Evolutionary conservation across 2,113 vertebrate genomes (phyloP).

Genomic region (Tyto alba): DNA sequence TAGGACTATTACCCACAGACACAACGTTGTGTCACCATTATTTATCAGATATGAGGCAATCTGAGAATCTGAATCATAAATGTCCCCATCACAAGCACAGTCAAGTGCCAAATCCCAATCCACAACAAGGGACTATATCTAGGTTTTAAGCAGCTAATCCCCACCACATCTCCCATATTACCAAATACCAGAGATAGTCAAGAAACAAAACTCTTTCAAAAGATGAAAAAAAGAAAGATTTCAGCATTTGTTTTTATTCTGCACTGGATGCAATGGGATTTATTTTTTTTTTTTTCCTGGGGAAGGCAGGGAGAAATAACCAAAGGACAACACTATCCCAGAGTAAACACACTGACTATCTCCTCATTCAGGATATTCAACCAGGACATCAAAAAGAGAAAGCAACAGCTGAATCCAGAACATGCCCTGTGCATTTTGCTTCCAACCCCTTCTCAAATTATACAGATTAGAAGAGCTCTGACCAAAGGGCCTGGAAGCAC

Average conservation of each 20-base stretch:
- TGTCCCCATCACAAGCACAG: fast-evolving
- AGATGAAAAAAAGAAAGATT: neutral
- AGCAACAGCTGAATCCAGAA: neutral
- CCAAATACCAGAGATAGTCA: neutral
- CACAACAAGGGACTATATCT: neutral
- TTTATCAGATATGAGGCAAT: neutral
- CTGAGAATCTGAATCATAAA: neutral
- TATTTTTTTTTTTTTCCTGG: neutral
- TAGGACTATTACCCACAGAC: neutral
- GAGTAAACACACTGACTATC: fast-evolving
- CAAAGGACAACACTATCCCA: neutral
- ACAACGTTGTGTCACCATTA: fast-evolving
- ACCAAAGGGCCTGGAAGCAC: neutral
- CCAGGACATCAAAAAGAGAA: neutral
- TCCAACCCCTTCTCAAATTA: neutral
- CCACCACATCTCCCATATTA: fast-evolving
- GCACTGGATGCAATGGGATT: neutral
- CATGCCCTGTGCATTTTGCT: neutral
- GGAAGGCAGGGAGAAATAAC: neutral
- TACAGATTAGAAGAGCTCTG: neutral
- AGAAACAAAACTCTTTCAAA: neutral
- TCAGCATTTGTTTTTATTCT: neutral
- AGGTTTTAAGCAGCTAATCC: neutral
- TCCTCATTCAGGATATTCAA: neutral
- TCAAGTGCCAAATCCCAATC: neutral